These are phyloP conservation scores for Meloidogyne exigua DNA, from an alignment of 1,140 invertebrate genomes.

Conservation along the genomic window DNA sequence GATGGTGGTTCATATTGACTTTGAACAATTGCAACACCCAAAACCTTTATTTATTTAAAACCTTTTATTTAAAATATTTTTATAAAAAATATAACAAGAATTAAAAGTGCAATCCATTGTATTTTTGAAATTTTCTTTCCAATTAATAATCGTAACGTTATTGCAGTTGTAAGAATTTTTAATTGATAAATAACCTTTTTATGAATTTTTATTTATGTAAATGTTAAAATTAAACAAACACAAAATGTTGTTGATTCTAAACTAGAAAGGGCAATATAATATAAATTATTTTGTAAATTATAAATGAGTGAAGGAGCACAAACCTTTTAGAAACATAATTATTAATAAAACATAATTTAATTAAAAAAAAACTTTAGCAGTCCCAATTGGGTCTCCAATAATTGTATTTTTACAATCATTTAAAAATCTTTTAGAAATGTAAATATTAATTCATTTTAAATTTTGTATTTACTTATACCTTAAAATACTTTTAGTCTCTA, in stretches of 20 bases:
- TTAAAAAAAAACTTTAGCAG: conserved; percentile 32
- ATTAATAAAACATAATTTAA: background rate
- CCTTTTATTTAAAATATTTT: background rate
- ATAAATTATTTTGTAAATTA: conserved; percentile 49
- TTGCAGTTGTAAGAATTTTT: conserved; percentile 61
- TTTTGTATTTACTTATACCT: conserved; percentile 24
- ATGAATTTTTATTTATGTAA: conserved; percentile 29
- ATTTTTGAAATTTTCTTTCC: conserved; percentile 21
- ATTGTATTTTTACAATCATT: conserved; percentile 28
- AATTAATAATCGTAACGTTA: conserved; percentile 53
- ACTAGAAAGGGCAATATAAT: conserved; percentile 51
- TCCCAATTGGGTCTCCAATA: conserved; percentile 42
- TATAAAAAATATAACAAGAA: conserved; percentile 7
- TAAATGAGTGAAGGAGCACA: conserved; percentile 45
- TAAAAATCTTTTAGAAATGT: conserved; percentile 36
- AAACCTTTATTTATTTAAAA: background rate
- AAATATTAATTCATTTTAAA: too few species aligned
- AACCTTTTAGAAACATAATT: background rate
- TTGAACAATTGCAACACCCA: conserved; percentile 42
- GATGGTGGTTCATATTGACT: conserved; percentile 51
- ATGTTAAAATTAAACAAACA: conserved; percentile 28
- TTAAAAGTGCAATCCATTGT: conserved; percentile 26
- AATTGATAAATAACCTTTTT: conserved; percentile 60
- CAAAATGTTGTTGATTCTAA: conserved; percentile 52
- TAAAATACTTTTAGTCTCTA: conserved; percentile 33